These are phyloP conservation scores for Takifugu bimaculatus DNA, from an alignment of 2,113 vertebrate species.

Conservation along the genomic window DNA sequence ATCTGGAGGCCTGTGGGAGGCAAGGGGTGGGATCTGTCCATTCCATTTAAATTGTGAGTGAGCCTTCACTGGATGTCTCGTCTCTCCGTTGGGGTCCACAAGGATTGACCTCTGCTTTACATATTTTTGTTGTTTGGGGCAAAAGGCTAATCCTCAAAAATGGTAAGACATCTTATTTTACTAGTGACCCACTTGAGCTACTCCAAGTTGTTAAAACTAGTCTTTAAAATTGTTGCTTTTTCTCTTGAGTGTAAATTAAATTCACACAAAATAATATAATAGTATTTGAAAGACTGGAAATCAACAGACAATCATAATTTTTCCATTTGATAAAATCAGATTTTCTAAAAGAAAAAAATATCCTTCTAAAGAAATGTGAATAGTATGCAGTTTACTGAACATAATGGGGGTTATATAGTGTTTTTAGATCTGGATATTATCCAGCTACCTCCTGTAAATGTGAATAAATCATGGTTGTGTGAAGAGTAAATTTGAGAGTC, in stretches of 20 bases:
- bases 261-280: not conserved
- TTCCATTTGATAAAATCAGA: too few relatives aligned
- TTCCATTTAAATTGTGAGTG: conserved; percentile 75
- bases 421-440: too few relatives aligned
- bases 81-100: conserved; percentile 76
- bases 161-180: conserved; percentile 73
- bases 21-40: conserved; percentile 69
- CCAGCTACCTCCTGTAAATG: not conserved
- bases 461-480: not conserved
- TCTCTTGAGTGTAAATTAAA: not conserved
- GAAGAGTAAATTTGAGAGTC: too few relatives aligned
- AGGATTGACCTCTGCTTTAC: conserved; percentile 77
- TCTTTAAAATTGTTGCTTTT: too few relatives aligned
- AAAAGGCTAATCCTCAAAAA: conserved; percentile 72
- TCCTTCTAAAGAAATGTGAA: too few relatives aligned
- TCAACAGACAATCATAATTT: too few relatives aligned
- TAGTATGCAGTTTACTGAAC: too few relatives aligned
- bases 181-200: too few relatives aligned
- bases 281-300: not conserved
- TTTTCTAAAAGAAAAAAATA: too few relatives aligned
- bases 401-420: too few relatives aligned
- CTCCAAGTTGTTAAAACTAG: too few relatives aligned
- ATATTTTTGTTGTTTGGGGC: conserved; percentile 63
- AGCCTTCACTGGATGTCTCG: conserved; percentile 76
- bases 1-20: conserved; percentile 70